Evolutionary conservation across 2,113 vertebrate genomes (phyloP).

Genomic region (Regulus satrapa): DNA sequence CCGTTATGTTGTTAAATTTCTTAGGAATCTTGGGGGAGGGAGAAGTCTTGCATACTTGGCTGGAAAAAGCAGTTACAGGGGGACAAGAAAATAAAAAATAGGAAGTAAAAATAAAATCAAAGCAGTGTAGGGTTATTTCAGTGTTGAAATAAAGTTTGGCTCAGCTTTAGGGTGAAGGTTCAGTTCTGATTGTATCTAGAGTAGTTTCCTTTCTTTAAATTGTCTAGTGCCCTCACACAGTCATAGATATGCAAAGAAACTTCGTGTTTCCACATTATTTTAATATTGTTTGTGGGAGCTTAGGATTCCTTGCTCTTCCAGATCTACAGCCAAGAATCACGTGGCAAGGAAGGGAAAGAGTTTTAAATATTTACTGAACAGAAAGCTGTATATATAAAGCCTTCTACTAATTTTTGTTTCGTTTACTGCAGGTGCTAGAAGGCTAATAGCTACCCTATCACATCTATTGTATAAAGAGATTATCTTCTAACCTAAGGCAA

Average conservation of each 20-base stretch:
- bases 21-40: background rate
- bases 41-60: background rate
- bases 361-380: background rate
- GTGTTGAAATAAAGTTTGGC: background rate
- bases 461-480: conserved; percentile 24
- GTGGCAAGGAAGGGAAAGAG: background rate
- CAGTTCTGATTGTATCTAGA: conserved; percentile 31
- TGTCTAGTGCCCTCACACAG: background rate
- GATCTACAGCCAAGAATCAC: background rate
- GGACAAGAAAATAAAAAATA: conserved; percentile 3
- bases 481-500: conserved; percentile 46
- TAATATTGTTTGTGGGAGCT: background rate
- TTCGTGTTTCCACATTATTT: background rate
- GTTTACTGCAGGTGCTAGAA: conserved; percentile 39
- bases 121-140: background rate
- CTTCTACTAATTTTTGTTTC: background rate
- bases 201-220: background rate
- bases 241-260: background rate
- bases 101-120: conserved; percentile 4
- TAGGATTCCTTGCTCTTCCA: background rate
- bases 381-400: background rate
- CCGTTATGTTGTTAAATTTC: background rate
- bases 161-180: background rate
- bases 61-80: background rate
- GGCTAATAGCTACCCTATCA: conserved; percentile 5